Base-by-base conservation (phyloP, 1,140 invertebrate species). In the Dreissena polymorpha region DNA sequence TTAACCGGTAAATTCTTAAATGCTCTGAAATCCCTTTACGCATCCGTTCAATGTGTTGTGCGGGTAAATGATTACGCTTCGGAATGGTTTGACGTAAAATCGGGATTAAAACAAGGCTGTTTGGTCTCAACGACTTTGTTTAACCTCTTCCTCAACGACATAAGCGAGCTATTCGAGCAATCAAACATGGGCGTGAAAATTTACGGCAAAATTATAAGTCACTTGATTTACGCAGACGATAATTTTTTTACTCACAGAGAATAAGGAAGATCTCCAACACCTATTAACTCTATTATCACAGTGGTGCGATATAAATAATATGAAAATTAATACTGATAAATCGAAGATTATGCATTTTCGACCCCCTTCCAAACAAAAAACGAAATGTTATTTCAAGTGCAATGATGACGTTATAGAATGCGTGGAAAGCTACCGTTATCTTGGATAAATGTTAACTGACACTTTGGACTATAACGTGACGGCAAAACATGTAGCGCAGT, bases 281-380 rank as follows among this genome's bases (percentile, higher is more conserved):
- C 12, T 79, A 6, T 16, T 71, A 29, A 60, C 69, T 49, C 10
- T 57, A 16, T 29, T 70, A 29, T 21, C 23, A 23, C 7, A 27
- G 49, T 79, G 50, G 77, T 79, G 67, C 60, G 39, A 69, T 51
- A 13, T 16, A 70, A 79, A 79, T 16, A 21, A 29, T 39, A 55
- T 79, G 51, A 60, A 14, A 0, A 51, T 55, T 23, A 79, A 79
- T 51, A 27, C 27, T 27, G 53, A 27, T 21, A 79, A 79, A 68
- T 53, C 77, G 2, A 79, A 79, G 63, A 39, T 79, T 71, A 65
- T 79, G n/a, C 77, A 79, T 63, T 79, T 79, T 57, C 25, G 77
- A 49, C 57, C 8, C n/a, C 50, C 23, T 12, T 69, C 65, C 21
- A 51, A 57, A 14, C 67, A 29, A 39, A 63, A 68, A 39, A 68